Evolutionary conservation across 37 sponge, comb jelly and placozoan genomes (phyloP), one percentile per base, ranked within the genome.

Genomic region (Cladorhizidae sp.): DNA sequence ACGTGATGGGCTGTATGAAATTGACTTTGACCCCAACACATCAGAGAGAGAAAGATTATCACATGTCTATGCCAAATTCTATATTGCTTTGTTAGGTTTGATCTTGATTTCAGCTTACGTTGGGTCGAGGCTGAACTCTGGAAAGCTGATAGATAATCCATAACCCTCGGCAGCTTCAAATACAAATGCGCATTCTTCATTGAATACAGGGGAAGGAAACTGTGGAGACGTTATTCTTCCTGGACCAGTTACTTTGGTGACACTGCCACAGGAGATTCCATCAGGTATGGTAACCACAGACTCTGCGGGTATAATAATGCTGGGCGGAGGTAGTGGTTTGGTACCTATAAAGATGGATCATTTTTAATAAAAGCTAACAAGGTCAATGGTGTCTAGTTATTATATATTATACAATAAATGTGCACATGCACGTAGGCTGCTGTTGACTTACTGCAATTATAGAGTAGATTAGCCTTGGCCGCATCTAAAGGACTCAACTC

Each of bases 401-500:
- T n/a, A n/a, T n/a, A n/a, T n/a, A n/a, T n/a, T n/a, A n/a, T n/a
- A n/a, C n/a, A n/a, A n/a, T n/a, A n/a, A n/a, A n/a, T n/a, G n/a
- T n/a, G n/a, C n/a, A n/a, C n/a, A n/a, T n/a, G n/a, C n/a, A n/a
- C n/a, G n/a, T n/a, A n/a, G 15, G 9, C 26, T n/a, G n/a, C n/a
- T n/a, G 70, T 40, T 18, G 23, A 83, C 87, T 74, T 75, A 87
- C 93, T 72, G 76, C 93, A 92, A 25, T 40, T 77, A 54, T 94
- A 94, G 31, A 94, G 73, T 2, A 22, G 8, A 28, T 94, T 89
- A 29, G 85, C 52, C 65, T 90, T 87, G 5, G 78, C 23, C 0
- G 80, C 80, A 54, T 94, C 94, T 42, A 94, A 64, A n/a, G 56
- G 73, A 65, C 88, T 86, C 36, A 90, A 79, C 32, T 77, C 88